Percentiles rank a stretch among this genome's conserved stretches.
These are phyloP conservation scores for Pelosia muscerda DNA, from an alignment of 2,888 invertebrate genomes.

Conservation along the genomic window DNA sequence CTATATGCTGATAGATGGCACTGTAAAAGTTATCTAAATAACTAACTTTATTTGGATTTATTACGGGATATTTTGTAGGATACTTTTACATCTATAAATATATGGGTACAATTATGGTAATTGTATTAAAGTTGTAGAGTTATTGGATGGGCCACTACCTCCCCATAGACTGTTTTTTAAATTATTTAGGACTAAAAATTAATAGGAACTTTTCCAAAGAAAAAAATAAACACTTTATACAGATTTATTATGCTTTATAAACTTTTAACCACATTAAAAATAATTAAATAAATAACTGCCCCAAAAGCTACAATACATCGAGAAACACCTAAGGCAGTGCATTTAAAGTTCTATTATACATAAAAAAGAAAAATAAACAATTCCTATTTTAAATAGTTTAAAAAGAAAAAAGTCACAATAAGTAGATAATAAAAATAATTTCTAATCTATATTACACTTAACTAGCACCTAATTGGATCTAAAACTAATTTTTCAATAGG, in stretches of 20 bases:
- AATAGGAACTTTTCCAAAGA: conserved; percentile 4
- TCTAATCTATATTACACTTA: conserved; percentile 51
- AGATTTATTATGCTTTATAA: conserved; percentile 63
- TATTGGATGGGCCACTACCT: not conserved
- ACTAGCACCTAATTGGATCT: conserved; percentile 66
- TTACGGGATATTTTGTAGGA: no score
- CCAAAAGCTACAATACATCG: conserved; percentile 45
- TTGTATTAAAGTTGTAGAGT: not conserved
- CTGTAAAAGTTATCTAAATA: no score
- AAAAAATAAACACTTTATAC: conserved; percentile 43
- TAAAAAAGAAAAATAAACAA: conserved; percentile 40
- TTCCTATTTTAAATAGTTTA: conserved; percentile 35
- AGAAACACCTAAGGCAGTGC: conserved; percentile 61
- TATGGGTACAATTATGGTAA: no score
- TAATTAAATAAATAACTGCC: conserved; percentile 68
- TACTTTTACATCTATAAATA: no score
- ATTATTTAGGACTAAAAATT: not conserved
- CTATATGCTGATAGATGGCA: conserved; percentile 24
- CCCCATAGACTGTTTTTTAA: not conserved
- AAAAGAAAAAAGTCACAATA: conserved; percentile 44
- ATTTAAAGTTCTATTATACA: conserved; percentile 50
- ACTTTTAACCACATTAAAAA: conserved; percentile 58
- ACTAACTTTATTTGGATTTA: no score
- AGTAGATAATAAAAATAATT: conserved; percentile 39
- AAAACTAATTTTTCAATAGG: conserved; percentile 51